Base-by-base conservation (phyloP, 2,888 invertebrate species). In the Silvanus unidentatus region DNA sequence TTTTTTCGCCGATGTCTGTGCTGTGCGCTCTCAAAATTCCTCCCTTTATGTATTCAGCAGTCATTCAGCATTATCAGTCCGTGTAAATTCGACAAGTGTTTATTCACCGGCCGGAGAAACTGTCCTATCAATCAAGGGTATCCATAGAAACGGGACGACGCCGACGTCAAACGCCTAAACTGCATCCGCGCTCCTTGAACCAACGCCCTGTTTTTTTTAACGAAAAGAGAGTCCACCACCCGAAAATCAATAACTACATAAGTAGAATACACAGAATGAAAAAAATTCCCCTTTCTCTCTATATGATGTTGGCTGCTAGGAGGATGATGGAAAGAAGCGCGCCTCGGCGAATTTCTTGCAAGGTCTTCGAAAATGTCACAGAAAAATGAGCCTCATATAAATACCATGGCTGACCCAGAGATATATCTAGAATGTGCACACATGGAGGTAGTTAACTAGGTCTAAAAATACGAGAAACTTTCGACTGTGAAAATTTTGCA, bases 161-260 rank as follows among this genome's bases (percentile, higher is more conserved):
- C 57, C 62, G 59, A 58, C 58, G 58, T 55, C 58, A 54, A 54
- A 44, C 56, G 55, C 57, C 55, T 54, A 60, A 61, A 60, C 59
- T 60, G 61, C 60, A 61, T 61, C 61, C 55, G 55, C 57, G 57
- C 53, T 54, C 51, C 58, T 68, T 66, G 66, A 68, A 69, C 66
- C 68, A 69, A 69, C 69, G 69, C 68, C 69, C 68, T 62, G 66
- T 63, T 66, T 69, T 66, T 68, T 66, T 65, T 54, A 40, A 58
- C 61, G 57, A 59, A 62, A 63, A 64, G 59, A 64, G 63, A 64
- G 64, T 61, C 63, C 64, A 62, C 63, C 63, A 62, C 62, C 65
- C 63, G 62, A 66, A 68, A 69, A 69, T 69, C 68, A 66, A 68
- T 70, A 68, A 54, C 58, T 58, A 59, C 62, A 37, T 16, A 32